phyloP scores from a whole-genome alignment of 2,113 vertebrate species.

The Narcine bancroftii region DNA sequence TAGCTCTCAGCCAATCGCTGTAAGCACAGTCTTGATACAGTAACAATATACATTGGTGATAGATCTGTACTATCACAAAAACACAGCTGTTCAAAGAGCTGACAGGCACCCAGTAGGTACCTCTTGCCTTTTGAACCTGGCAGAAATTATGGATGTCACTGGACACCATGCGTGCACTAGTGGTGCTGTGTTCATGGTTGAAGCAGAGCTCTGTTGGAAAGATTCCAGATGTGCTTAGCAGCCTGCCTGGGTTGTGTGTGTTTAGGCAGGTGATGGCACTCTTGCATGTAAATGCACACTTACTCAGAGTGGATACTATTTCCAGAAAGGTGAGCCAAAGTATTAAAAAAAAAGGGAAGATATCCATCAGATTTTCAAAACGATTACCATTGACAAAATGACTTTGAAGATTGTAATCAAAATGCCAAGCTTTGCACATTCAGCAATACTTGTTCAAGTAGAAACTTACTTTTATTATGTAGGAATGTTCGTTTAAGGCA shows the following conservation, averaged over 20 bases:
- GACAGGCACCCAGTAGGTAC: background rate
- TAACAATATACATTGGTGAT: too few species aligned
- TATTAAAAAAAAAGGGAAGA: background rate
- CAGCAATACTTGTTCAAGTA: background rate
- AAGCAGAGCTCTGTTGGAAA: background rate
- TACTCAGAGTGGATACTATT: background rate
- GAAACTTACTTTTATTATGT: background rate
- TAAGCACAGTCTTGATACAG: too few species aligned
- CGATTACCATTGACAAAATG: background rate
- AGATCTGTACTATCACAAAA: too few species aligned
- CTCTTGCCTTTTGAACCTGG: background rate
- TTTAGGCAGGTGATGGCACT: background rate
- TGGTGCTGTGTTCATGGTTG: background rate
- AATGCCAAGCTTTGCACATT: background rate
- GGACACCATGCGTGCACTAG: background rate
- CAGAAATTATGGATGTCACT: background rate
- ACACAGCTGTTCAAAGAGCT: too few species aligned
- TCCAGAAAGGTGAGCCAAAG: background rate
- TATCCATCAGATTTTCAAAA: slow-evolving; percentile 1
- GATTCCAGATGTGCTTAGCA: background rate
- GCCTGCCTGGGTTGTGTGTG: background rate
- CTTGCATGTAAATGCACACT: background rate
- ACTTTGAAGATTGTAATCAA: background rate
- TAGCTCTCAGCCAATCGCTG: too few species aligned
- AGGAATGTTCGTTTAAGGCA: background rate